Conservation (phyloP, 2,797 vertebrate genomes). For the Syngnathus acus region DNA sequence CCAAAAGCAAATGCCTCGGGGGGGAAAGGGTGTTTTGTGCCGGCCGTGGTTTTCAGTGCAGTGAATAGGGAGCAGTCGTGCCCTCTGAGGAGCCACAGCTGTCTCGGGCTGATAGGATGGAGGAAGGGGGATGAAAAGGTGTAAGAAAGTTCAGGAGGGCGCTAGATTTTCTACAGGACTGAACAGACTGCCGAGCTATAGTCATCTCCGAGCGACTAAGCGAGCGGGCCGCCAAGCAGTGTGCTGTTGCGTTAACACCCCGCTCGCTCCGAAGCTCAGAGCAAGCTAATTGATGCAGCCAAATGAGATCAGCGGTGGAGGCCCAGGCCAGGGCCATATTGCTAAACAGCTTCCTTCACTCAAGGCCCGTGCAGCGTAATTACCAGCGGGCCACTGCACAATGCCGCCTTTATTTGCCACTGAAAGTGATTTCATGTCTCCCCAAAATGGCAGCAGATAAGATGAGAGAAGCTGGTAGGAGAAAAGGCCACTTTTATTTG, state of each 20-base stretch:
- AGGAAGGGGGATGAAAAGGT: slow-evolving; percentile 29
- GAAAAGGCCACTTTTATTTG: slow-evolving; percentile 43
- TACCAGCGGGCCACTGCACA: slow-evolving; percentile 67
- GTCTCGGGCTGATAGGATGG: slow-evolving; percentile 55
- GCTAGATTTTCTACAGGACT: slow-evolving; percentile 42
- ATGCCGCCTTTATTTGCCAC: slow-evolving; percentile 80
- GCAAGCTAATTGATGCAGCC: slow-evolving; percentile 89
- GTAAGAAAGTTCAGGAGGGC: slow-evolving; percentile 56
- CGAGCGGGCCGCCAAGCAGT: slow-evolving; percentile 40
- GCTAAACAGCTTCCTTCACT: slow-evolving; percentile 84
- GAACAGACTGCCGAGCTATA: slow-evolving; percentile 57
- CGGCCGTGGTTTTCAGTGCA: slow-evolving; percentile 43
- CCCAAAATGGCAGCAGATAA: slow-evolving; percentile 42
- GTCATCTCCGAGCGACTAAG: slow-evolving; percentile 47
- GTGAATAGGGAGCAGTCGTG: slow-evolving; percentile 58
- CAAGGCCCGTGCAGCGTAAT: slow-evolving; percentile 58
- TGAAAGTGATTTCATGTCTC: slow-evolving; percentile 92
- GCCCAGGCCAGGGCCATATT: slow-evolving; percentile 76
- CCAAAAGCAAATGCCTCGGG: neutral
- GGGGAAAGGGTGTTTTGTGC: slow-evolving; percentile 32
- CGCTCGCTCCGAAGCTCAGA: slow-evolving; percentile 54
- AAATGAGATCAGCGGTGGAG: slow-evolving; percentile 94
- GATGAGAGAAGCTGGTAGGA: slow-evolving; percentile 46
- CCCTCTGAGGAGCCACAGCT: slow-evolving; percentile 66
- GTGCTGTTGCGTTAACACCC: slow-evolving; percentile 57